Percentiles rank a stretch among this genome's conserved stretches.
Evolutionary conservation across 2,797 vertebrate genomes (phyloP).

Genomic region (Gymnothorax javanicus): DNA sequence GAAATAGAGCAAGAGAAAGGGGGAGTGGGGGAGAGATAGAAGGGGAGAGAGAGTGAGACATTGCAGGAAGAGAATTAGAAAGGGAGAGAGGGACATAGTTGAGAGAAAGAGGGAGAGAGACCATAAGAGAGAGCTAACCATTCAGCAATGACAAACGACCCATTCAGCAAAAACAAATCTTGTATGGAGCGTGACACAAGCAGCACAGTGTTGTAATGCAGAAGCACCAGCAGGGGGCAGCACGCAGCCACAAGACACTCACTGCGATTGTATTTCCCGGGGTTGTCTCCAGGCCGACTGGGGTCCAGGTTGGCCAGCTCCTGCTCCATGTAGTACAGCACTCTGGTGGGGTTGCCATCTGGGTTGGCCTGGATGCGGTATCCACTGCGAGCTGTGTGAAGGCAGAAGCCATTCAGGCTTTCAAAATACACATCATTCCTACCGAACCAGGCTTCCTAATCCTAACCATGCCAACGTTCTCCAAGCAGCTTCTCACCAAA

Average conservation of each 20-base stretch:
- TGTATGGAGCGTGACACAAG: neutral
- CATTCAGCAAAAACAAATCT: neutral
- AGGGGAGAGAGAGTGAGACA: neutral
- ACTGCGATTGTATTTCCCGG: constrained; percentile 75
- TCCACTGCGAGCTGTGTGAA: constrained; percentile 77
- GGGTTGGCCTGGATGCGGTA: constrained; percentile 89
- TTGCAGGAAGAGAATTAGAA: neutral
- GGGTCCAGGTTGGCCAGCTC: constrained; percentile 88
- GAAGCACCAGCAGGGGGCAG: neutral
- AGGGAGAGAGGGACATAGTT: too few species aligned
- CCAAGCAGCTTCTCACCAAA: too few species aligned
- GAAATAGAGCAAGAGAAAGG: neutral
- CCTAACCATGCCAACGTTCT: too few species aligned
- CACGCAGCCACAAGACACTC: constrained; percentile 52
- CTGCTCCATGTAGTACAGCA: constrained; percentile 90
- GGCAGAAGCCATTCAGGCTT: neutral
- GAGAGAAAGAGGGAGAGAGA: neutral
- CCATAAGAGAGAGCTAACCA: too few species aligned
- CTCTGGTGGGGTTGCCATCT: constrained; percentile 85
- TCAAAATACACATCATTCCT: too few species aligned
- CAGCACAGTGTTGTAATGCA: neutral
- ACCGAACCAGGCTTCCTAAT: too few species aligned
- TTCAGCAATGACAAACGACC: too few species aligned
- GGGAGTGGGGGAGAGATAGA: neutral
- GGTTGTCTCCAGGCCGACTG: constrained; percentile 68